Base-by-base conservation (phyloP, 2,113 vertebrate genomes). In the Poicephalus gulielmi region DNA sequence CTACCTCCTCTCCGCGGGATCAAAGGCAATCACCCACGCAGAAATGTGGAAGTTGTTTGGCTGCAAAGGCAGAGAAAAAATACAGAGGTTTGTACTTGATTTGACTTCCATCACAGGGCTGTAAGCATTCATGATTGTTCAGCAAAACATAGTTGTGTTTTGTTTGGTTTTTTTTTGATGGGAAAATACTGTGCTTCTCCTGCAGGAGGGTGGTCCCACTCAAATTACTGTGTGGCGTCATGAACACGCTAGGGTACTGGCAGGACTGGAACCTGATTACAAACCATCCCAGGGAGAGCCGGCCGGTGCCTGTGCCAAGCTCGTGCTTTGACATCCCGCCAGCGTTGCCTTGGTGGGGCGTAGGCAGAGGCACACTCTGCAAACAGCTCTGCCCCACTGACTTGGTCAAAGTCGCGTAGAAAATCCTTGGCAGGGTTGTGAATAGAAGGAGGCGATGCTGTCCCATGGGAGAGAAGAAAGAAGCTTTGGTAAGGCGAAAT, bases 1-100 rank as follows among this genome's bases (percentile, higher is more conserved):
- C 88, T 69, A 9, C 85, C 92, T 94, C 86, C 92, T 88, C 64
- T 67, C 86, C 49, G 78, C 1, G 2, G 76, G 92, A 94, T 92
- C 94, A 79, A 83, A 86, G 83, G 57, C 93, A 60, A 12, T 67
- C 88, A 86, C 93, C 92, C 92, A 93, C 94, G 25, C 88, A 85
- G 79, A 92, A 81, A 69, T 17, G 62, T 76, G 50, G 62, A 92
- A 64, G 55, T 7, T 52, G 43, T 60, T 94, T 1, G 0, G 41
- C 83, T 93, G 47, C 77, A 69, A 57, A 0, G 6, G 52, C 64
- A 43, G 60, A 27, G 35, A 10, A 37, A 60, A 94, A 73, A 18
- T 8, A 27, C 2, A 67, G 50, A 63, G 23, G 22, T 60, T 66
- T 39, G 4, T 84, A 23, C 37, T 86, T 50, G 17, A 24, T 31